phyloP scores from a whole-genome alignment of 2,888 invertebrate species.

The Acanthococcus lagerstroemiae region DNA sequence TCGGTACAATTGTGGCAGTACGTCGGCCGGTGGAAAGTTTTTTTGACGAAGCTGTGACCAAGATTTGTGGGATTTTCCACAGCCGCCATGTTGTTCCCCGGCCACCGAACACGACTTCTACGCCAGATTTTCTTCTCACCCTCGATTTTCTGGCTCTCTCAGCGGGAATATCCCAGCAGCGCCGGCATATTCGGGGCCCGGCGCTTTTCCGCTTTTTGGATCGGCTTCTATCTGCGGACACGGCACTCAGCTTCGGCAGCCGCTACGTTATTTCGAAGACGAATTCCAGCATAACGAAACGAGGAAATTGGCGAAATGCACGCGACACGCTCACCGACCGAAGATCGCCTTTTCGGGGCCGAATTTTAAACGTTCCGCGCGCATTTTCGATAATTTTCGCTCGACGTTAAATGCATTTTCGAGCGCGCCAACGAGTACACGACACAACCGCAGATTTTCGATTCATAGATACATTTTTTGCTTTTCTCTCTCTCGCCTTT shows the following conservation, averaged over 20 bases:
- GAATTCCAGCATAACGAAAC: slow-evolving; percentile 17
- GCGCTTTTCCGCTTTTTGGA: not conserved
- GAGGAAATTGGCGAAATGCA: not conserved
- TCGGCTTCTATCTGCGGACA: slow-evolving; percentile 4
- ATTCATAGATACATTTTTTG: too few relatives aligned
- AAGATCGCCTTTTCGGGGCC: not conserved
- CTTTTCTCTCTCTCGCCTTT: not conserved
- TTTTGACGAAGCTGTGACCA: slow-evolving; percentile 98
- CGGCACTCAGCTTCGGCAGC: too few relatives aligned
- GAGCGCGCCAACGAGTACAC: not conserved
- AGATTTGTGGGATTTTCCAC: slow-evolving; percentile 48
- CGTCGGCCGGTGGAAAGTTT: slow-evolving; percentile 99
- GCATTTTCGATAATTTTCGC: not conserved
- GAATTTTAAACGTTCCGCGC: not conserved
- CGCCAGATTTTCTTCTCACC: slow-evolving; percentile 20
- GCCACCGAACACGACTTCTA: slow-evolving; percentile 31
- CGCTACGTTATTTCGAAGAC: slow-evolving; percentile 28
- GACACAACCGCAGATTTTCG: not conserved
- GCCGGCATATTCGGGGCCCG: slow-evolving; percentile 11
- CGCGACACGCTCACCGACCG: not conserved
- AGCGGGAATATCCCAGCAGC: slow-evolving; percentile 6
- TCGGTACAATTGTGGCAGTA: slow-evolving; percentile 99
- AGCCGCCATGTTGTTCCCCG: slow-evolving; percentile 44
- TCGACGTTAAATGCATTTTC: not conserved
- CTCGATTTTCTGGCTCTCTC: slow-evolving; percentile 15